These are phyloP conservation scores for Cossypha niveicapilla DNA, from an alignment of 2,797 vertebrate species.

Conservation along the genomic window DNA sequence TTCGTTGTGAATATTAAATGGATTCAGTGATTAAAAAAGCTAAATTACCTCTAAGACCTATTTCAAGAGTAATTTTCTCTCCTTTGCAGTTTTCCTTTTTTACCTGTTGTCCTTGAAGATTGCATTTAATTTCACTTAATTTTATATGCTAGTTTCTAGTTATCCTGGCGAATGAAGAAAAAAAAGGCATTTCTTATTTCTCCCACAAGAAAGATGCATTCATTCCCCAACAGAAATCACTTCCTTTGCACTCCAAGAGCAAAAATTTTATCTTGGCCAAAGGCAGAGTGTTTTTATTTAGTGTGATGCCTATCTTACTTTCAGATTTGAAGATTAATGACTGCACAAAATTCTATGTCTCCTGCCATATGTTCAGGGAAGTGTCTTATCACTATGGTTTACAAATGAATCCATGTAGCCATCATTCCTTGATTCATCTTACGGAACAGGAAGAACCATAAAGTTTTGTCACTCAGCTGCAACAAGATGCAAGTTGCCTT, in stretches of 20 bases:
- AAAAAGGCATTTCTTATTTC: neutral
- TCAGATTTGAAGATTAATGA: neutral
- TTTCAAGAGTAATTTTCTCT: neutral
- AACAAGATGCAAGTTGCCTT: neutral
- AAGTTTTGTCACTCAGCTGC: neutral
- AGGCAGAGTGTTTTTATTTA: neutral
- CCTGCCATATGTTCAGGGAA: neutral
- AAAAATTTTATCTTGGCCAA: neutral
- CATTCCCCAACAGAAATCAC: neutral
- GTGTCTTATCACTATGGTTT: neutral
- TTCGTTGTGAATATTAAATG: neutral
- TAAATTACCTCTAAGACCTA: neutral
- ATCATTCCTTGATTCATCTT: neutral
- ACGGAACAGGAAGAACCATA: neutral
- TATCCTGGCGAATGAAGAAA: neutral
- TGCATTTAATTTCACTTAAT: neutral
- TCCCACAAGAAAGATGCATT: neutral
- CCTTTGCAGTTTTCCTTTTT: neutral
- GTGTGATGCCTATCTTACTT: neutral
- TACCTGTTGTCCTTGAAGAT: neutral
- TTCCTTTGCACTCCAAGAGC: neutral
- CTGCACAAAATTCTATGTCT: neutral
- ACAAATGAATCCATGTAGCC: neutral
- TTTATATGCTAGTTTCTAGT: neutral
- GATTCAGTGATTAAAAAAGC: neutral